phyloP scores from a whole-genome alignment of 2,888 invertebrate species.

The Nematopogon swammerdamellus region DNA sequence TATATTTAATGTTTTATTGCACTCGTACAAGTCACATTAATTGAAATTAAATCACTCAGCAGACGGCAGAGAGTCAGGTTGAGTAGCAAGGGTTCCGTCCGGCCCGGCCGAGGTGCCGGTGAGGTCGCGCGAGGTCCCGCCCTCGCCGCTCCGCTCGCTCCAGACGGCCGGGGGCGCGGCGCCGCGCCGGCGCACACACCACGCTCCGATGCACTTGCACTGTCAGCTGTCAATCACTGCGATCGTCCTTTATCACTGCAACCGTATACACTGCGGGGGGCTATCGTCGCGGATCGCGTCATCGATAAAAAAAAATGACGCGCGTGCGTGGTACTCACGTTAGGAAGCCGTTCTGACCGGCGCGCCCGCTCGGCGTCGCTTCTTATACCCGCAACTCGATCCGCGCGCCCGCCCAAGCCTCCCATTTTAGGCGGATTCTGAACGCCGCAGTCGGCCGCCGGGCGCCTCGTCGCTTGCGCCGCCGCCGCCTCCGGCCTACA shows the following conservation, averaged over 20 bases:
- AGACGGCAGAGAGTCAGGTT: too few species aligned
- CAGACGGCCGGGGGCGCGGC: too few species aligned
- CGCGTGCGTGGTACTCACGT: conserved; percentile 74
- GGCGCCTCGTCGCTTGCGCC: conserved; percentile 14
- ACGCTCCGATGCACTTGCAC: conserved; percentile 20
- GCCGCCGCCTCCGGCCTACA: conserved; percentile 21
- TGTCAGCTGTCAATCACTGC: conserved; percentile 20
- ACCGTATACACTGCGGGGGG: neutral
- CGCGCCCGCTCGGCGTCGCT: conserved; percentile 64
- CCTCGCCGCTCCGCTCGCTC: neutral
- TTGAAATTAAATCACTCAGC: too few species aligned
- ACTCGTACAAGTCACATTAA: too few species aligned
- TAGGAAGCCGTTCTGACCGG: conserved; percentile 96
- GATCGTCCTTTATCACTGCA: conserved; percentile 25
- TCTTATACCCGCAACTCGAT: conserved; percentile 84
- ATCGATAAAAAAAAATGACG: conserved; percentile 1
- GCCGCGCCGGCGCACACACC: conserved; percentile 17
- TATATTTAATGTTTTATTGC: too few species aligned
- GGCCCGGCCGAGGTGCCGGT: too few species aligned
- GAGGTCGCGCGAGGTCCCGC: too few species aligned
- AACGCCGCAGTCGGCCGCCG: conserved; percentile 1
- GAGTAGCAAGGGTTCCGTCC: too few species aligned
- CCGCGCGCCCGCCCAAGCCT: conserved; percentile 50
- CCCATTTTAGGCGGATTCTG: conserved; percentile 53
- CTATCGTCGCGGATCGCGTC: neutral